These are phyloP conservation scores for Cossypha niveicapilla DNA, from an alignment of 2,797 vertebrate genomes.

Conservation along the genomic window DNA sequence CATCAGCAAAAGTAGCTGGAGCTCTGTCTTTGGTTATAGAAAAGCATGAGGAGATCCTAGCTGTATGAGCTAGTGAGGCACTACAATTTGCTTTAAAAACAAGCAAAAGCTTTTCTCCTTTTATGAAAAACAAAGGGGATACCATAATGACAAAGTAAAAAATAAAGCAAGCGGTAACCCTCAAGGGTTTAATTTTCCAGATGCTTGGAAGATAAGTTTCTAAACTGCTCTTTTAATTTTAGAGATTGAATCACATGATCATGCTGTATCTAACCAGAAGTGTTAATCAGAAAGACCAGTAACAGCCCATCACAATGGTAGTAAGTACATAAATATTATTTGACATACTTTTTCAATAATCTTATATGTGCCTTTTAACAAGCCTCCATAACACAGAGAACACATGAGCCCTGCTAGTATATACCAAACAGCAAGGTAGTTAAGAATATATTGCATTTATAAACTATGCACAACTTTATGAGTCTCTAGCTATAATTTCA, in stretches of 20 bases:
- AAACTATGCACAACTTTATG: conserved; percentile 71
- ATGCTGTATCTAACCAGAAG: not conserved
- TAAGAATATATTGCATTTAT: conserved; percentile 74
- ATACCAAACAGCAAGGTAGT: conserved; percentile 45
- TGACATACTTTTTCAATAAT: conserved; percentile 63
- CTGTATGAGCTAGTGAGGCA: not conserved
- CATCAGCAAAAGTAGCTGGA: not conserved
- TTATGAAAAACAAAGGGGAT: not conserved
- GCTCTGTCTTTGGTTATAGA: not conserved
- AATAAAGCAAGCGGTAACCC: not conserved
- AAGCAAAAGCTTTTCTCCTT: not conserved
- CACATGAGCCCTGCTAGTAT: conserved; percentile 54
- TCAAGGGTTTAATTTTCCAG: not conserved
- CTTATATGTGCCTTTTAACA: conserved; percentile 63
- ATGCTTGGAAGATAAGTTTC: not conserved
- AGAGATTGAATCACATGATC: not conserved
- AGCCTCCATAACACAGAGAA: conserved; percentile 44
- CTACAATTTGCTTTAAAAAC: not conserved
- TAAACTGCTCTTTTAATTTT: not conserved
- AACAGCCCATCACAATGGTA: conserved; percentile 42
- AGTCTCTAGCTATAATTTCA: conserved; percentile 76
- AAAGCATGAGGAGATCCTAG: not conserved
- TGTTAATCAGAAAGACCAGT: conserved; percentile 14
- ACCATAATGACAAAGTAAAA: not conserved
- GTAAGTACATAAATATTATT: conserved; percentile 55